These are phyloP conservation scores for Drosophila meridiana DNA, from an alignment of 2,888 invertebrate species.

Conservation along the genomic window DNA sequence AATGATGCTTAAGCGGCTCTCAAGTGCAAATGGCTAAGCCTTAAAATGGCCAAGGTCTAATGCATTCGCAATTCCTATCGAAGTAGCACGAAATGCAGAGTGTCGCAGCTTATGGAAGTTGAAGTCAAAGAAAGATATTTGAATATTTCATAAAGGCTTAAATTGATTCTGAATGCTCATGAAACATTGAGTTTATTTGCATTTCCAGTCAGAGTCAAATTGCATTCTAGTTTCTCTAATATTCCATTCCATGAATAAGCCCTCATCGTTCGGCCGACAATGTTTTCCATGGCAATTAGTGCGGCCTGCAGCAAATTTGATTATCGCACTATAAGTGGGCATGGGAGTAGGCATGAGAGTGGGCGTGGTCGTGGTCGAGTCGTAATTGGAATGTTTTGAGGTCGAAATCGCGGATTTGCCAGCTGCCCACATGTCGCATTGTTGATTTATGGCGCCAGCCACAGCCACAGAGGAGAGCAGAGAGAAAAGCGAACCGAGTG, in stretches of 20 bases:
- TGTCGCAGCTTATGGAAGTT: not conserved
- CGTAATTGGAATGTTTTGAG: slow-evolving; percentile 67
- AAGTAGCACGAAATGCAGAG: not conserved
- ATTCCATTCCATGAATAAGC: not conserved
- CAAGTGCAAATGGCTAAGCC: slow-evolving; percentile 30
- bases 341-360: not conserved
- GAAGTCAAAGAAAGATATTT: not conserved
- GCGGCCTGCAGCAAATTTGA: slow-evolving; percentile 35
- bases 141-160: not conserved
- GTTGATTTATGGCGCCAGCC: slow-evolving; percentile 54
- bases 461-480: slow-evolving; percentile 29
- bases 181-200: not conserved
- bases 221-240: not conserved
- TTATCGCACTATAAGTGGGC: slow-evolving; percentile 30
- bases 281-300: slow-evolving; percentile 45
- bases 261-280: not conserved
- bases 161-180: not conserved
- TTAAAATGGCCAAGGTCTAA: slow-evolving; percentile 14
- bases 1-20: slow-evolving; percentile 21
- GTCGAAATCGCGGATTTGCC: slow-evolving; percentile 43
- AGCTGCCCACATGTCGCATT: slow-evolving; percentile 62
- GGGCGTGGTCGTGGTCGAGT: not conserved
- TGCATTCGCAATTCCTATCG: slow-evolving; percentile 7
- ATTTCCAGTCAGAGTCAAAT: not conserved
- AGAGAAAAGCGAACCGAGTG: slow-evolving; percentile 1